Conservation (phyloP, 2,113 vertebrate genomes). For the Pachyramphus minor region DNA sequence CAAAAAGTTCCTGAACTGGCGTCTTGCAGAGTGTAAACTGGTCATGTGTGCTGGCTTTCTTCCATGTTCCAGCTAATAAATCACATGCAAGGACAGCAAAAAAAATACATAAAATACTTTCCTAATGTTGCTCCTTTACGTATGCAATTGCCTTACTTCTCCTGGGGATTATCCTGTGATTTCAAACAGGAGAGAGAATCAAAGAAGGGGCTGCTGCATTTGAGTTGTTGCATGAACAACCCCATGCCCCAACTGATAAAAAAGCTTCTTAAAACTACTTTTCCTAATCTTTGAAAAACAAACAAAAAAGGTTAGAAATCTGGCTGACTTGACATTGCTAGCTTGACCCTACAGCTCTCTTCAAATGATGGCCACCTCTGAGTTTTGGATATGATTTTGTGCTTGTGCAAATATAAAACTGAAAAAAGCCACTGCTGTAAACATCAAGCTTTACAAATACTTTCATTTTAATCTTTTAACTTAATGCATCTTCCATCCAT, state of each 20-base stretch:
- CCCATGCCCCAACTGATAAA: neutral
- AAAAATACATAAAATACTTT: conserved; percentile 9
- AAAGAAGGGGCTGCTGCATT: neutral
- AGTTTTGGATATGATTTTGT: neutral
- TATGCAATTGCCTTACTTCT: neutral
- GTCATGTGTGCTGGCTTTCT: conserved; percentile 6
- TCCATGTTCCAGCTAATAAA: conserved; percentile 9
- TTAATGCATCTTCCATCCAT: neutral
- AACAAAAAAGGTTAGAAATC: neutral
- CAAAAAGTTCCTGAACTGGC: neutral
- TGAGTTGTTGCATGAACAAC: neutral
- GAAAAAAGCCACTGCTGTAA: neutral
- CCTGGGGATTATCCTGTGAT: neutral
- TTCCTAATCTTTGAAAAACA: neutral
- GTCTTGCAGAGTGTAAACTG: neutral
- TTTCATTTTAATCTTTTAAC: neutral
- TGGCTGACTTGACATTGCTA: neutral
- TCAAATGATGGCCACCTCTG: neutral
- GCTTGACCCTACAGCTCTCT: neutral
- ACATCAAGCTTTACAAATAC: neutral
- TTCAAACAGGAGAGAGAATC: neutral
- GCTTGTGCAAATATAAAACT: neutral
- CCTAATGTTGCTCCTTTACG: neutral
- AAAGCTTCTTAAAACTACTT: neutral
- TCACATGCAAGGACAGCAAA: conserved; percentile 7